Percentiles rank a stretch among this genome's conserved stretches.
Evolutionary conservation across 2,113 vertebrate genomes (phyloP).

Genomic region (Limanda limanda): DNA sequence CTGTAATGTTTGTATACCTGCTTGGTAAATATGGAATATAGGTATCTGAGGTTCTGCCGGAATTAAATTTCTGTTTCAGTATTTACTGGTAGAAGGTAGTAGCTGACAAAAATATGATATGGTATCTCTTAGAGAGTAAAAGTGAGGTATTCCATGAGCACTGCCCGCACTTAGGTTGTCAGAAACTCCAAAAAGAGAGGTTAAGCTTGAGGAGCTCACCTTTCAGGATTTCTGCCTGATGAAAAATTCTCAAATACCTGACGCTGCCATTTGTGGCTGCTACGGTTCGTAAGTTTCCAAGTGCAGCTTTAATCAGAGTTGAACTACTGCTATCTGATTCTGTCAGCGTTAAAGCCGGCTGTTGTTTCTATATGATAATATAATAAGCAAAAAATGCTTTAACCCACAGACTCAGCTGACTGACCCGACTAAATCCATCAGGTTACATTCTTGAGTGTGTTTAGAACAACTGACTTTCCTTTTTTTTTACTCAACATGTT

Average conservation of each 20-base stretch:
- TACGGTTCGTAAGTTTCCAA: background rate
- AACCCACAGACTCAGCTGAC: background rate
- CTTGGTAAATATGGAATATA: no score
- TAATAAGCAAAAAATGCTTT: background rate
- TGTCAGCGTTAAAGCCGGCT: background rate
- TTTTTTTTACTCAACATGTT: conserved; percentile 21
- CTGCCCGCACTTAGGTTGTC: no score
- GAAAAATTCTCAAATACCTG: conserved; percentile 1
- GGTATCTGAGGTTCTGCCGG: no score
- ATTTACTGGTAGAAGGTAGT: no score
- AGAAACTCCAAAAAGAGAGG: no score
- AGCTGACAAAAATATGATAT: no score
- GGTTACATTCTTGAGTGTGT: conserved; percentile 10
- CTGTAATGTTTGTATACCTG: no score
- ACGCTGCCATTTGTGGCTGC: background rate
- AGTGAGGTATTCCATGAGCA: background rate
- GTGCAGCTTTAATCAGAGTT: conserved; percentile 9
- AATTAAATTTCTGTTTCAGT: no score
- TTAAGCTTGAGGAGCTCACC: background rate
- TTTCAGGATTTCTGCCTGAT: background rate
- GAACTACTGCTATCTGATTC: background rate
- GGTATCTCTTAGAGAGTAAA: no score
- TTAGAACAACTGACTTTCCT: conserved; percentile 9
- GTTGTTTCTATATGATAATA: background rate
- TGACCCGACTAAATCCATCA: background rate